phyloP scores from a whole-genome alignment of 2,797 vertebrate genomes.

The Pseudochirops corinnae region DNA sequence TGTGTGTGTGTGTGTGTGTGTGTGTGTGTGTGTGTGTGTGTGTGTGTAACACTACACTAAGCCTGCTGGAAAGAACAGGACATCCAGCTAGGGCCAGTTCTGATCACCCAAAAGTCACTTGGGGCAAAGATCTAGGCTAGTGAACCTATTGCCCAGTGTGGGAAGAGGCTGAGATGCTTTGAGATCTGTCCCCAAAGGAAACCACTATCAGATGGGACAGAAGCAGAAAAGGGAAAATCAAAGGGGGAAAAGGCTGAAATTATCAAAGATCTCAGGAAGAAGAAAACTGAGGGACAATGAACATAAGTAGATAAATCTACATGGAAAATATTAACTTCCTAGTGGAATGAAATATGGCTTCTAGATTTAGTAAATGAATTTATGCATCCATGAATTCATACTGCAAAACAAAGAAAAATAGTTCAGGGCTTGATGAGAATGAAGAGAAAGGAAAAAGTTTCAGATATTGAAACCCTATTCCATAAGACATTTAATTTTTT shows the following conservation, averaged over 20 bases:
- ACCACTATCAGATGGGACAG: background rate
- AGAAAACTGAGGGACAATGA: background rate
- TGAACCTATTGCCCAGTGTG: background rate
- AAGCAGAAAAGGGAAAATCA: background rate
- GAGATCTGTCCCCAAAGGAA: background rate
- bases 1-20: too few relatives aligned
- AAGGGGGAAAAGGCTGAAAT: background rate
- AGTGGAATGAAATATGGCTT: background rate
- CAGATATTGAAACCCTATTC: background rate
- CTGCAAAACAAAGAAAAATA: background rate
- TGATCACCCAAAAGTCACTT: background rate
- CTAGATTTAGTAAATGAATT: background rate
- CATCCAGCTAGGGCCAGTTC: background rate
- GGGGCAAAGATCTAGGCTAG: background rate
- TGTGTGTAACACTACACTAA: background rate
- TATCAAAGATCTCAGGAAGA: background rate
- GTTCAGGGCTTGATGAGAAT: background rate
- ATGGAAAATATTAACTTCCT: background rate
- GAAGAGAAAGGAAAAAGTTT: background rate
- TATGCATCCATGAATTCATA: background rate
- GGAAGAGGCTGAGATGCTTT: background rate
- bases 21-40: background rate
- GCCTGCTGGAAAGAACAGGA: background rate
- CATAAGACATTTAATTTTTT: background rate
- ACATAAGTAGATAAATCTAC: background rate